Percentiles rank a stretch among this genome's conserved stretches.
phyloP scores from a whole-genome alignment of 2,797 vertebrate species.

The Gallinago solitaria region DNA sequence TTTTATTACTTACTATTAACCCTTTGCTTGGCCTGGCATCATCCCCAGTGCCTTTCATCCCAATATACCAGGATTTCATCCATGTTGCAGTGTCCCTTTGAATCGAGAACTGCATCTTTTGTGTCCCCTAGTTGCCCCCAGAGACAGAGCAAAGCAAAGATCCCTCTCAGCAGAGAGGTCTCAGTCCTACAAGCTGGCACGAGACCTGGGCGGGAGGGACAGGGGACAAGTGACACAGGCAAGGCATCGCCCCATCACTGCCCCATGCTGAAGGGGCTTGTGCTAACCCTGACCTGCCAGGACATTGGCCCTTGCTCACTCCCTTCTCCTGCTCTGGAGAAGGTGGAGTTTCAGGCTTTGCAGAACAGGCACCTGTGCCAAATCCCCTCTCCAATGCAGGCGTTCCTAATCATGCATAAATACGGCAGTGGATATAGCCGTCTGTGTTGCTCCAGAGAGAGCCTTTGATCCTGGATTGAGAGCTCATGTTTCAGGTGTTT shows the following conservation, averaged over 20 bases:
- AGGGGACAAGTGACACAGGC: background rate
- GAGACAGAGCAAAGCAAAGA: background rate
- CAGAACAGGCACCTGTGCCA: background rate
- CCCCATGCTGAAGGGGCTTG: fast-evolving
- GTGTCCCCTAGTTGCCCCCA: background rate
- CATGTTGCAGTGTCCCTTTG: background rate
- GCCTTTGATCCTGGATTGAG: constrained; percentile 69
- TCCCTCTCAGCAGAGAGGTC: background rate
- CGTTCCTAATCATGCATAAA: constrained; percentile 36
- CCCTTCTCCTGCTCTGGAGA: background rate
- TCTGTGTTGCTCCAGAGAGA: constrained; percentile 55
- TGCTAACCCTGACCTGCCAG: background rate
- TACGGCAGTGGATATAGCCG: constrained; percentile 30
- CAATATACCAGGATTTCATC: background rate
- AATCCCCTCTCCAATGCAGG: constrained; percentile 35
- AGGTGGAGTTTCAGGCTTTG: constrained; percentile 31
- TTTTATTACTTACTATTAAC: background rate
- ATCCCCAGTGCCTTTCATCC: background rate
- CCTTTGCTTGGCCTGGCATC: background rate
- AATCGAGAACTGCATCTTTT: background rate
- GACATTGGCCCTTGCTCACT: background rate
- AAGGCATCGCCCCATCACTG: fast-evolving
- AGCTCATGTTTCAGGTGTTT: constrained; percentile 74
- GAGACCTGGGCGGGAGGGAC: no score
- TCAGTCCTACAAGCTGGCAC: background rate